These are phyloP conservation scores for Acomys russatus DNA, from an alignment of 2,797 vertebrate species.

Conservation along the genomic window DNA sequence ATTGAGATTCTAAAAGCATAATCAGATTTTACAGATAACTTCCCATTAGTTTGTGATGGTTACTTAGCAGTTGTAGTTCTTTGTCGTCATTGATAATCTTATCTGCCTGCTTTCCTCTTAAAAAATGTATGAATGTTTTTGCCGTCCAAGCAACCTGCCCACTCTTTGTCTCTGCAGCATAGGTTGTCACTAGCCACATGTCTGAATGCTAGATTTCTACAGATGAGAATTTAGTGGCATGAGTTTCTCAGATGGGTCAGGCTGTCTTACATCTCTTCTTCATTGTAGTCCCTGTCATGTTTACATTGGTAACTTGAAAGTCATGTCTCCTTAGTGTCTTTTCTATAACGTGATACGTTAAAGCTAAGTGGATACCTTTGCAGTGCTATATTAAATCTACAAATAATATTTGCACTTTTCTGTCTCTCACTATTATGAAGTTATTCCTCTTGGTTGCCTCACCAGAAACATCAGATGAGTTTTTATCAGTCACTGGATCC, in stretches of 20 bases:
- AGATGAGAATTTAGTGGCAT: background rate
- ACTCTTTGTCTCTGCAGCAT: background rate
- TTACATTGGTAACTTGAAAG: background rate
- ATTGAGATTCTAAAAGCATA: constrained; percentile 3
- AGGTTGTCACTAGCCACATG: background rate
- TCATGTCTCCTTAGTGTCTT: background rate
- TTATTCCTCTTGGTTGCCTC: background rate
- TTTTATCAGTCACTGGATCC: constrained; percentile 1
- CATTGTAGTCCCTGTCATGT: background rate
- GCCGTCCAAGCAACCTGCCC: background rate
- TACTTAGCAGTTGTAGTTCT: background rate
- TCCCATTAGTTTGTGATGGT: background rate
- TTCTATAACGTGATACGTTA: background rate
- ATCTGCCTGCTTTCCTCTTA: background rate
- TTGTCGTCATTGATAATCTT: background rate
- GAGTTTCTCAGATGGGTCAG: background rate
- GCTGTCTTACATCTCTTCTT: background rate
- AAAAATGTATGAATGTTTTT: background rate
- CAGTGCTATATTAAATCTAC: background rate
- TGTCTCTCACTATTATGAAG: background rate
- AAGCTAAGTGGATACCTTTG: background rate
- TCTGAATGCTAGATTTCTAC: background rate
- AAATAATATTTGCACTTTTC: background rate
- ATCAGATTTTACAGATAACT: background rate
- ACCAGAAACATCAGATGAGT: background rate